Conservation (phyloP, 2,797 vertebrate genomes). For the Sarcoramphus papa region DNA sequence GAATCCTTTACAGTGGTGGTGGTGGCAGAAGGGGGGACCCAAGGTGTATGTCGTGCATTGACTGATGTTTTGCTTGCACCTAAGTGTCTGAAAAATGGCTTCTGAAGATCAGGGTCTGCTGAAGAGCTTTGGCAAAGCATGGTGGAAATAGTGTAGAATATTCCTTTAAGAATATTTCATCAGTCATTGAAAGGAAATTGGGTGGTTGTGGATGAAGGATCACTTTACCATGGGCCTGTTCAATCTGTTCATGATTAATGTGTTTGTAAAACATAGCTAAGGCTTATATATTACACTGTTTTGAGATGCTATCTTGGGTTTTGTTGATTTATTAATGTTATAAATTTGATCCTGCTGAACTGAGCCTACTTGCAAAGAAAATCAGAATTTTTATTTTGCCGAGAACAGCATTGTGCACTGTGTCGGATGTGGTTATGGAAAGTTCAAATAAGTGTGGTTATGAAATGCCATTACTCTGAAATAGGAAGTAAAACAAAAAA, state of each 20-base stretch:
- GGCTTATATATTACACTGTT: neutral
- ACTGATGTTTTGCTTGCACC: neutral
- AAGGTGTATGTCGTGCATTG: neutral
- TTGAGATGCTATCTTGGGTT: constrained; percentile 16
- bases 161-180: neutral
- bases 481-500: neutral
- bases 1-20: neutral
- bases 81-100: neutral
- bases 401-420: neutral
- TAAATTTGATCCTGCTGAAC: constrained; percentile 10
- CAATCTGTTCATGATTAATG: constrained; percentile 9
- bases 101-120: neutral
- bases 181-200: neutral
- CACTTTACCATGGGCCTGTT: neutral
- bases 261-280: constrained; percentile 31
- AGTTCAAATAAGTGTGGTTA: neutral
- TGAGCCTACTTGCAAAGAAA: neutral
- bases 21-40: neutral
- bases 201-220: neutral
- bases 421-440: neutral
- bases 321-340: constrained; percentile 21
- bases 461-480: neutral
- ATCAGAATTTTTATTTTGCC: neutral
- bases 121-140: neutral
- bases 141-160: neutral